phyloP scores from a whole-genome alignment of 2,797 vertebrate species.

The Esox masquinongy region DNA sequence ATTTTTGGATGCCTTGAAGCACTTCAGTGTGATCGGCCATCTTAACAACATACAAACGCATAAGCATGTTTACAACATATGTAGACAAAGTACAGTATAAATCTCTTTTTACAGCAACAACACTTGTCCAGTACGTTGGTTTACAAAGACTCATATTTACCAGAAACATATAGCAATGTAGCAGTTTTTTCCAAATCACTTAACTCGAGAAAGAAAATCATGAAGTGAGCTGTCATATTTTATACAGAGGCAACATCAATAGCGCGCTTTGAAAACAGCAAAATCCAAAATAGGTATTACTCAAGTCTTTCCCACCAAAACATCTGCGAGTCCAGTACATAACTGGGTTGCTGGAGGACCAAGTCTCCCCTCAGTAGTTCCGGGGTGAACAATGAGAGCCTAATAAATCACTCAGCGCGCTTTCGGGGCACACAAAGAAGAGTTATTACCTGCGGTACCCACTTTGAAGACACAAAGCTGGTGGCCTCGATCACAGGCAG shows the following conservation, averaged over 20 bases:
- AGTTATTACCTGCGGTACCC: slow-evolving; percentile 92
- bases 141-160: not conserved
- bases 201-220: slow-evolving; percentile 18
- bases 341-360: slow-evolving; percentile 27
- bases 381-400: slow-evolving; percentile 42
- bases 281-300: not conserved
- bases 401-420: slow-evolving; percentile 65
- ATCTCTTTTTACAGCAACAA: not conserved
- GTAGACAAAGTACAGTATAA: not conserved
- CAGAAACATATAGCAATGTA: not conserved
- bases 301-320: slow-evolving; percentile 28
- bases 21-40: slow-evolving; percentile 94
- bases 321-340: slow-evolving; percentile 29
- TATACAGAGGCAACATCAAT: slow-evolving; percentile 36
- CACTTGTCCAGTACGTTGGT: not conserved
- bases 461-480: slow-evolving; percentile 95
- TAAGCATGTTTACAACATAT: slow-evolving; percentile 40
- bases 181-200: slow-evolving; percentile 26
- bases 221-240: slow-evolving; percentile 27
- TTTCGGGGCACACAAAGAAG: slow-evolving; percentile 46
- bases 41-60: slow-evolving; percentile 65
- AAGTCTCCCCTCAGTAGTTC: slow-evolving; percentile 30
- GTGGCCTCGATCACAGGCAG: slow-evolving; percentile 91
- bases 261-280: slow-evolving; percentile 1
- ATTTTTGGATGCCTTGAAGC: slow-evolving; percentile 83